phyloP scores from a whole-genome alignment of 1,140 invertebrate genomes.

The Ips nitidus region DNA sequence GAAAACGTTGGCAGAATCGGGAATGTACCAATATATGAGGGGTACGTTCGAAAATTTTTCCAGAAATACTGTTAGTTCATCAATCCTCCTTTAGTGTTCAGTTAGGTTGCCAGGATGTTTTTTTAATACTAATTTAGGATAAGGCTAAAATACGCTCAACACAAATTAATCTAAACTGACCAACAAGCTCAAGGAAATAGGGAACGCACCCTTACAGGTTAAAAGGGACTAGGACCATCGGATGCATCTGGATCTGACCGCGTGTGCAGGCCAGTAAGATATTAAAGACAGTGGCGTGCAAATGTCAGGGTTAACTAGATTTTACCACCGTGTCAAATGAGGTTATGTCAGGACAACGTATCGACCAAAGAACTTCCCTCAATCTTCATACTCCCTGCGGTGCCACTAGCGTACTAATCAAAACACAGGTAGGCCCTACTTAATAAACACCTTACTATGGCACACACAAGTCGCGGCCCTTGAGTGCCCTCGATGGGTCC shows the following conservation, averaged over 20 bases:
- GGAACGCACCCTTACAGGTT: background rate
- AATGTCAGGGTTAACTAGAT: too few relatives aligned
- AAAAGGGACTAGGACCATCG: slow-evolving; percentile 8
- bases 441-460: slow-evolving; percentile 24
- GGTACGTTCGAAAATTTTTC: slow-evolving; percentile 15
- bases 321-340: too few relatives aligned
- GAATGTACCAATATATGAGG: slow-evolving; percentile 21
- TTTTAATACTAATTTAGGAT: background rate
- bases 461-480: slow-evolving; percentile 24
- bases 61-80: slow-evolving; percentile 10
- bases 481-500: slow-evolving; percentile 30
- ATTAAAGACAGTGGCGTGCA: too few relatives aligned
- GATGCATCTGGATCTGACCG: slow-evolving; percentile 47
- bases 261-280: slow-evolving; percentile 34
- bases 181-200: background rate
- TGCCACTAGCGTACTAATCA: background rate
- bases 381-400: too few relatives aligned
- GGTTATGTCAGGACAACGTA: too few relatives aligned
- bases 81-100: background rate
- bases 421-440: slow-evolving; percentile 9
- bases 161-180: background rate
- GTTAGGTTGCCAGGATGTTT: background rate
- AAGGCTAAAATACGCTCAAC: background rate
- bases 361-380: too few relatives aligned
- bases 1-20: slow-evolving; percentile 34